phyloP scores from a whole-genome alignment of 2,888 invertebrate species.

The Lasius platythorax region DNA sequence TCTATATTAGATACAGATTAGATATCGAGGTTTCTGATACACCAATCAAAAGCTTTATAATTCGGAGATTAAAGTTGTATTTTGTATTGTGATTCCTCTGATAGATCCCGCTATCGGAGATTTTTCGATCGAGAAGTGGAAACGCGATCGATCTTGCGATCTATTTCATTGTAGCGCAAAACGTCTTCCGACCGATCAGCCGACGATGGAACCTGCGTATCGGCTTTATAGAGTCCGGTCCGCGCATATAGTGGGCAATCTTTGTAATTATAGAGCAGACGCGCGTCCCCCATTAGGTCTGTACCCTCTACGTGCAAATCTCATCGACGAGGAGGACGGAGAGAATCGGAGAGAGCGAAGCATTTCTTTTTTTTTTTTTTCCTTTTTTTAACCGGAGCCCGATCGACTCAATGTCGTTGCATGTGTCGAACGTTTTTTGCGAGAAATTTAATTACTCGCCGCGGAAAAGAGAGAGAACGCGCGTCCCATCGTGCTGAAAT shows the following conservation, averaged over 20 bases:
- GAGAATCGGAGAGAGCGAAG: conserved; percentile 43
- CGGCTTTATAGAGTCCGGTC: conserved; percentile 41
- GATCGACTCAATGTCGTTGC: conserved; percentile 58
- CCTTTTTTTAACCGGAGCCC: neutral
- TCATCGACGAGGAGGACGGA: conserved; percentile 12
- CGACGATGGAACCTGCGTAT: conserved; percentile 44
- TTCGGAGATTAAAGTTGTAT: neutral
- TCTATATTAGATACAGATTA: too few relatives aligned
- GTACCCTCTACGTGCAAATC: conserved; percentile 58
- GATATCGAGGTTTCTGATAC: neutral
- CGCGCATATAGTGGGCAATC: conserved; percentile 79
- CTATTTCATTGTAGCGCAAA: conserved; percentile 44
- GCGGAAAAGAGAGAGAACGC: conserved; percentile 26
- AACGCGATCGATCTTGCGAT: conserved; percentile 69
- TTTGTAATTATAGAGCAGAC: conserved; percentile 84
- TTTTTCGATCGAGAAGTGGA: conserved; percentile 68
- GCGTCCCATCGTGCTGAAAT: conserved; percentile 34
- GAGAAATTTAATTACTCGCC: conserved; percentile 44
- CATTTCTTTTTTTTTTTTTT: conserved; percentile 9
- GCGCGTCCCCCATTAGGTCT: conserved; percentile 83
- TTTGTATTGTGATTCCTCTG: neutral
- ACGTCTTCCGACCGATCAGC: conserved; percentile 33
- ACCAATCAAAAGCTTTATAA: neutral
- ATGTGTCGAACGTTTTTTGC: conserved; percentile 12
- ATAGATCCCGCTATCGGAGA: neutral